Percentiles rank a stretch among this genome's conserved stretches.
Conservation (phyloP, 2,113 vertebrate genomes). For the Oryzias woworae region DNA sequence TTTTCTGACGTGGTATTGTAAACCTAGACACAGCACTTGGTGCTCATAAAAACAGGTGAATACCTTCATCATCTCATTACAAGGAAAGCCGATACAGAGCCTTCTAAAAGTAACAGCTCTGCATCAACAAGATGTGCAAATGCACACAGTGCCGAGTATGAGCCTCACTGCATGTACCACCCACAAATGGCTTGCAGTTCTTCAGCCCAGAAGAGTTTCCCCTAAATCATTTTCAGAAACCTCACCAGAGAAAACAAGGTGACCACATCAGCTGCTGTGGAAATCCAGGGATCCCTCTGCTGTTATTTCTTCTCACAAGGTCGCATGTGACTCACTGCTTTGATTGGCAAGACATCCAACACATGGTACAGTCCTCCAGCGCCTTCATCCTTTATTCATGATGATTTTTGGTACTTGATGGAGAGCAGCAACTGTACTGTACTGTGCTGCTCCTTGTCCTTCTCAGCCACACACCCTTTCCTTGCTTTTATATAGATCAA, state of each 20-base stretch:
- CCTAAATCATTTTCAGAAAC: conserved; percentile 69
- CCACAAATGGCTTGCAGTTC: conserved; percentile 34
- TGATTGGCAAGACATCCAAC: conserved; percentile 60
- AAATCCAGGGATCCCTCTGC: conserved; percentile 68
- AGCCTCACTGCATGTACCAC: conserved; percentile 46
- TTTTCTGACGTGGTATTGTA: not conserved
- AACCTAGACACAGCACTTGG: not conserved
- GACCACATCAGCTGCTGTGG: conserved; percentile 69
- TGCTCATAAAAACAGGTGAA: not conserved
- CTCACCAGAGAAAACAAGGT: conserved; percentile 69
- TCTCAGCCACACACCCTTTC: too few species aligned
- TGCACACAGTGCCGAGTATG: conserved; percentile 15
- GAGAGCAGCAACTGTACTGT: too few species aligned
- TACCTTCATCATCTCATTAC: not conserved
- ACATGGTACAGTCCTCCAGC: conserved; percentile 34
- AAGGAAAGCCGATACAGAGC: not conserved
- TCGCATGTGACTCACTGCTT: conserved; percentile 71
- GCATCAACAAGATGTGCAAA: conserved; percentile 16
- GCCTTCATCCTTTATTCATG: conserved; percentile 20
- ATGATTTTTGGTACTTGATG: too few species aligned
- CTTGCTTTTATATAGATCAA: too few species aligned
- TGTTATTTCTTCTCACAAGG: conserved; percentile 69
- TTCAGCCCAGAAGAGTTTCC: conserved; percentile 58
- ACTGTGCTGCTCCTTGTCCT: too few species aligned
- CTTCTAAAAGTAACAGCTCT: conserved; percentile 20